These are phyloP conservation scores for Lordiphosa clarofinis DNA, from an alignment of 1,140 invertebrate species.

Conservation along the genomic window DNA sequence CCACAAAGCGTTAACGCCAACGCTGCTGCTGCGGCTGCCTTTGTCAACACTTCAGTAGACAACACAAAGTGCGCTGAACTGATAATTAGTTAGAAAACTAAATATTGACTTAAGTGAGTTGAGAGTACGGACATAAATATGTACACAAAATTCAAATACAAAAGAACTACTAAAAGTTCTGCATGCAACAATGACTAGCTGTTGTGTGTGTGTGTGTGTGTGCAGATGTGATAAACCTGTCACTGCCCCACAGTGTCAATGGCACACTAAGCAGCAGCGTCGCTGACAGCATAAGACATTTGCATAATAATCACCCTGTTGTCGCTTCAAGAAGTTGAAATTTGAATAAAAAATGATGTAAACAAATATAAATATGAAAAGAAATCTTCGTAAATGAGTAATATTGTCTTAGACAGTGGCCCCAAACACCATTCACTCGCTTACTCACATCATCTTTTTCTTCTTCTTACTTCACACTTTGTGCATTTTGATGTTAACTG, in stretches of 20 bases:
- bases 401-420: constrained; percentile 44
- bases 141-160: constrained; percentile 12
- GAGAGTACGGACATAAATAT: constrained; percentile 31
- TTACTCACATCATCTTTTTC: not conserved
- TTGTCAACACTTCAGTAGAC: constrained; percentile 26
- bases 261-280: constrained; percentile 28
- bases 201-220: not conserved
- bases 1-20: constrained; percentile 26
- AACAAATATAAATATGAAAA: constrained; percentile 48
- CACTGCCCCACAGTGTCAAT: constrained; percentile 50
- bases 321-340: constrained; percentile 43
- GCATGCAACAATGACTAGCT: not conserved
- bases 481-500: constrained; percentile 15
- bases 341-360: constrained; percentile 63
- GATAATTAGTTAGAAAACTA: constrained; percentile 75
- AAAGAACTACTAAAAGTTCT: constrained; percentile 6
- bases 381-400: constrained; percentile 53
- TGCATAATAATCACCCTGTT: constrained; percentile 62
- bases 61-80: constrained; percentile 67
- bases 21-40: constrained; percentile 16
- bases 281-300: constrained; percentile 31
- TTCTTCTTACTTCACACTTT: constrained; percentile 2
- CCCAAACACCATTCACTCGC: constrained; percentile 2
- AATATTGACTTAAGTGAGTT: constrained; percentile 63
- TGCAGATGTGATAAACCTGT: constrained; percentile 48